These are phyloP conservation scores for Bicyclus anynana DNA, from an alignment of 1,140 invertebrate species.

Conservation along the genomic window DNA sequence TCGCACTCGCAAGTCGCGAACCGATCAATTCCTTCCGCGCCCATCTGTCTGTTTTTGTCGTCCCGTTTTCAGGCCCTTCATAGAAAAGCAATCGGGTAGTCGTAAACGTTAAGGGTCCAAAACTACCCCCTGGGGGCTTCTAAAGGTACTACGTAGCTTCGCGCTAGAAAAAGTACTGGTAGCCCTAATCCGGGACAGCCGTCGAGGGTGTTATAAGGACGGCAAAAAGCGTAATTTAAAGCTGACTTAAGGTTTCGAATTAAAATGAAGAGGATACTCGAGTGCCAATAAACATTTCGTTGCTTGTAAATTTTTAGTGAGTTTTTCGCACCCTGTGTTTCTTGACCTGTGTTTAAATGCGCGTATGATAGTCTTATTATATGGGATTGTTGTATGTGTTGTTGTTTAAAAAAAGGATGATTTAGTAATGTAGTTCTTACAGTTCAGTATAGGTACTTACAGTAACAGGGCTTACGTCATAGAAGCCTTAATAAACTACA, in stretches of 20 bases:
- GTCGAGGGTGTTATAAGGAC: constrained; percentile 64
- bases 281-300: constrained; percentile 19
- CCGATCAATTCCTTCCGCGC: constrained; percentile 47
- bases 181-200: constrained; percentile 60
- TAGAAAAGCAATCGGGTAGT: constrained; percentile 77
- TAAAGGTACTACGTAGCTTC: constrained; percentile 66
- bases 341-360: background rate
- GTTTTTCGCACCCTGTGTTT: background rate
- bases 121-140: constrained; percentile 64
- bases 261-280: constrained; percentile 59
- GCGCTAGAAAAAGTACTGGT: constrained; percentile 67
- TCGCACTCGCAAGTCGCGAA: constrained; percentile 34
- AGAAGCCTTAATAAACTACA: too few species aligned
- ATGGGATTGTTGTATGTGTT: too few species aligned
- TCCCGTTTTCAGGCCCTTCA: constrained; percentile 67
- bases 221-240: constrained; percentile 74
- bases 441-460: too few species aligned
- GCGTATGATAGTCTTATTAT: background rate
- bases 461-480: too few species aligned
- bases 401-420: too few species aligned
- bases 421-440: too few species aligned
- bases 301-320: constrained; percentile 14
- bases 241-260: constrained; percentile 73
- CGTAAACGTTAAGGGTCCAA: constrained; percentile 75
- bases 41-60: constrained; percentile 64